Percentiles rank a stretch among this genome's conserved stretches.
phyloP scores from a whole-genome alignment of 2,888 invertebrate species.

The Keiferia lycopersicella region DNA sequence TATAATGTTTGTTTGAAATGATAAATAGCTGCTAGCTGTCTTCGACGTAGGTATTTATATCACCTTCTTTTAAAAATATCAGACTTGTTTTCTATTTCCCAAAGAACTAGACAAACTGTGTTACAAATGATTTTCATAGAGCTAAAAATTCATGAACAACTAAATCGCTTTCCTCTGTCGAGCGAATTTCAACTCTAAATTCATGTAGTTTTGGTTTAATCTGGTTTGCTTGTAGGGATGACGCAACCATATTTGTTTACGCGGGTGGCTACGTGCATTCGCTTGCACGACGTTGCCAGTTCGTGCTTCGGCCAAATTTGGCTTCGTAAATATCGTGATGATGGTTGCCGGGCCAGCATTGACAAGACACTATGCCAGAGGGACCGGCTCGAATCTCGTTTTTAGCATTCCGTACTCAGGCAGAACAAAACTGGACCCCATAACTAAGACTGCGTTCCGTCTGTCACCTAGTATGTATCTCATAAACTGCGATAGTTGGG shows the following conservation, averaged over 20 bases:
- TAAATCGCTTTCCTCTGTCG: constrained; percentile 42
- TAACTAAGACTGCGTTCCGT: too few species aligned
- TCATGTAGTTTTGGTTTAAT: constrained; percentile 44
- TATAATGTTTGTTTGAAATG: too few species aligned
- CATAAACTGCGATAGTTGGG: too few species aligned
- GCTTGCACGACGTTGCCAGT: constrained; percentile 64
- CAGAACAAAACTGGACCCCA: too few species aligned
- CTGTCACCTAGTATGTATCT: too few species aligned
- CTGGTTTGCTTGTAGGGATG: constrained; percentile 51
- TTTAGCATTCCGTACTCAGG: constrained; percentile 33
- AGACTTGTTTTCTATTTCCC: too few species aligned
- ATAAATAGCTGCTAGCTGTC: too few species aligned
- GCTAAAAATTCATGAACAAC: constrained; percentile 57
- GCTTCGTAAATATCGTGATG: constrained; percentile 56
- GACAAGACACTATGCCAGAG: constrained; percentile 54
- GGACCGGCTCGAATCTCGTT: constrained; percentile 43
- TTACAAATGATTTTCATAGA: constrained; percentile 49
- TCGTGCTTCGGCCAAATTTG: constrained; percentile 72
- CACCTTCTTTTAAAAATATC: too few species aligned
- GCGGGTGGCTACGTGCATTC: constrained; percentile 52
- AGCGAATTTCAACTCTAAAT: constrained; percentile 41
- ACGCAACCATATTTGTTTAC: constrained; percentile 76
- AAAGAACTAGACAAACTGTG: constrained; percentile 43
- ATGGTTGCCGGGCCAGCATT: constrained; percentile 50
- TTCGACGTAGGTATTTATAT: too few species aligned